phyloP scores from a whole-genome alignment of 2,888 invertebrate genomes.

The Petrolisthes cinctipes region DNA sequence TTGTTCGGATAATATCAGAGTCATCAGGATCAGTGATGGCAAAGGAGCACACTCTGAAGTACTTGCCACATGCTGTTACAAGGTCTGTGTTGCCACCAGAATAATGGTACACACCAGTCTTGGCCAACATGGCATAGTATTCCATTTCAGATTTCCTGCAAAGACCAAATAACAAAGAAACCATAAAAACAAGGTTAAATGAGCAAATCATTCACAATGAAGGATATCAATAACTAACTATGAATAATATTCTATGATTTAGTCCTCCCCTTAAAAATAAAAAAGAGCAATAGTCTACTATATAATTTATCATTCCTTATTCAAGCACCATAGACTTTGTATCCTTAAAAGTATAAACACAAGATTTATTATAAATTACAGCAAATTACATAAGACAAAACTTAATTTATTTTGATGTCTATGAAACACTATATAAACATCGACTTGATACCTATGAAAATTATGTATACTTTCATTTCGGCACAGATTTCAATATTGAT shows the following conservation, averaged over 20 bases:
- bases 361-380: too few relatives aligned
- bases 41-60: slow-evolving; percentile 97
- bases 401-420: too few relatives aligned
- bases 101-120: too few relatives aligned
- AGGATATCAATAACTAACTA: slow-evolving; percentile 29
- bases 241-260: background rate
- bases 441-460: too few relatives aligned
- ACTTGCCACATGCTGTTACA: slow-evolving; percentile 99
- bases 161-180: slow-evolving; percentile 58
- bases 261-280: background rate
- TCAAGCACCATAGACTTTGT: too few relatives aligned
- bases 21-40: slow-evolving; percentile 99
- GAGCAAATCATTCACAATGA: background rate
- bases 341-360: too few relatives aligned
- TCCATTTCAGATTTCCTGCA: slow-evolving; percentile 98
- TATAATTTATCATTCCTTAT: too few relatives aligned
- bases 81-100: slow-evolving; percentile 99
- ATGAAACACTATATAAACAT: too few relatives aligned
- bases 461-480: too few relatives aligned
- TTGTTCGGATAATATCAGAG: slow-evolving; percentile 94
- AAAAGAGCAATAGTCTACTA: too few relatives aligned
- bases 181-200: background rate
- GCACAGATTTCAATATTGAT: too few relatives aligned
- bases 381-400: too few relatives aligned
- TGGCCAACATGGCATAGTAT: slow-evolving; percentile 99